These are phyloP conservation scores for Pardalotus punctatus DNA, from an alignment of 2,113 vertebrate genomes.

Conservation along the genomic window DNA sequence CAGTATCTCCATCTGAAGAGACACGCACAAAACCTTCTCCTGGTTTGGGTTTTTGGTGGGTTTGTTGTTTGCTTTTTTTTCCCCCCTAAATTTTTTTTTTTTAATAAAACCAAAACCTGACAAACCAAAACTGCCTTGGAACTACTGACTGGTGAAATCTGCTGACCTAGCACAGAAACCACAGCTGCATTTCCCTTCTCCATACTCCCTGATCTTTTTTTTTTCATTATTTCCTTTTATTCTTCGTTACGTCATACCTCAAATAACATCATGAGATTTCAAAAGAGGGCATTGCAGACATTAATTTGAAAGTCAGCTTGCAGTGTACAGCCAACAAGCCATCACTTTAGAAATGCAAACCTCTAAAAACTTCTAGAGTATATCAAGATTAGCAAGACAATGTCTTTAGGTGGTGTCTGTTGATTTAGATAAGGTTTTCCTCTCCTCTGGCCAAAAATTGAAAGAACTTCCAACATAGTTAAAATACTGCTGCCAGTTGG, in stretches of 20 bases:
- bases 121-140: not conserved
- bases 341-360: not conserved
- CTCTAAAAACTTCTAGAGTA: not conserved
- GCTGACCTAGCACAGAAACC: not conserved
- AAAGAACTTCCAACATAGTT: not conserved
- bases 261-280: not conserved
- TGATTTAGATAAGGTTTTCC: not conserved
- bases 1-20: not conserved
- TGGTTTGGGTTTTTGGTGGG: rapidly evolving
- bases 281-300: not conserved
- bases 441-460: not conserved
- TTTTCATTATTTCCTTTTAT: not conserved
- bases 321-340: not conserved
- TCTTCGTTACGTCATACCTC: not conserved
- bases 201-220: not conserved
- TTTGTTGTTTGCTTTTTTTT: not conserved
- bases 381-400: not conserved
- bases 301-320: not conserved
- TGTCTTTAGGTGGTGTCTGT: not conserved
- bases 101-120: not conserved
- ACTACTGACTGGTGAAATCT: not conserved
- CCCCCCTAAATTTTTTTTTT: not conserved
- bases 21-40: not conserved
- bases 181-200: not conserved
- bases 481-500: not conserved